Percentiles rank a stretch among this genome's conserved stretches.
Conservation (phyloP, 2,888 invertebrate genomes). For the Chalcosyrphus nemorum region DNA sequence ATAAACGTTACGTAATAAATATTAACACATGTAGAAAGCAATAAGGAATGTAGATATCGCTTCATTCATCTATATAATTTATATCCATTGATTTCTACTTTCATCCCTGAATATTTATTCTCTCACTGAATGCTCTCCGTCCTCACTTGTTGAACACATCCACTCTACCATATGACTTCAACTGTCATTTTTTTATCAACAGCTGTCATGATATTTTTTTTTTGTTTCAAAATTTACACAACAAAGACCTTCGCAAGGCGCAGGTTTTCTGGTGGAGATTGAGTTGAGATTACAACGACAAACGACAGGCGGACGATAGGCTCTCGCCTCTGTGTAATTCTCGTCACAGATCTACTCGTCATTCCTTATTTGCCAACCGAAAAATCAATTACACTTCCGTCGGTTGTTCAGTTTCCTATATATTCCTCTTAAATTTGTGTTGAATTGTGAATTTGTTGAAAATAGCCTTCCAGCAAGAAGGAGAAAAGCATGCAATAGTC, state of each 20-base stretch:
- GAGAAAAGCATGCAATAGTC: neutral
- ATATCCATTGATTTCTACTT: too few species aligned
- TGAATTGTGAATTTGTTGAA: neutral
- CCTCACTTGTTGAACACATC: slow-evolving; percentile 2
- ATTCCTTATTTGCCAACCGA: neutral
- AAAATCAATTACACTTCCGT: slow-evolving; percentile 43
- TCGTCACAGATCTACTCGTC: slow-evolving; percentile 12
- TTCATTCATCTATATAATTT: neutral
- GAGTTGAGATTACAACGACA: too few species aligned
- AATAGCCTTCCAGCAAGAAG: neutral
- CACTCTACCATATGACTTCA: neutral
- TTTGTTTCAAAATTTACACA: neutral
- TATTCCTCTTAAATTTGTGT: neutral
- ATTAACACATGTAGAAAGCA: too few species aligned
- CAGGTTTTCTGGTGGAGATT: slow-evolving; percentile 17
- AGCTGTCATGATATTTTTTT: neutral
- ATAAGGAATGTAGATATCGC: too few species aligned
- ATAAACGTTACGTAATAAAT: too few species aligned
- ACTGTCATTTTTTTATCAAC: neutral
- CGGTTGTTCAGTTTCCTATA: neutral
- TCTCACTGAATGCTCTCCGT: neutral
- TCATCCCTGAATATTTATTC: neutral
- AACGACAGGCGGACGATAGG: too few species aligned
- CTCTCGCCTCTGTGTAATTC: neutral
- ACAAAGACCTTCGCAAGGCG: slow-evolving; percentile 37